Evolutionary conservation across 2,888 invertebrate genomes (phyloP).

Genomic region (Tenthredo amoena): DNA sequence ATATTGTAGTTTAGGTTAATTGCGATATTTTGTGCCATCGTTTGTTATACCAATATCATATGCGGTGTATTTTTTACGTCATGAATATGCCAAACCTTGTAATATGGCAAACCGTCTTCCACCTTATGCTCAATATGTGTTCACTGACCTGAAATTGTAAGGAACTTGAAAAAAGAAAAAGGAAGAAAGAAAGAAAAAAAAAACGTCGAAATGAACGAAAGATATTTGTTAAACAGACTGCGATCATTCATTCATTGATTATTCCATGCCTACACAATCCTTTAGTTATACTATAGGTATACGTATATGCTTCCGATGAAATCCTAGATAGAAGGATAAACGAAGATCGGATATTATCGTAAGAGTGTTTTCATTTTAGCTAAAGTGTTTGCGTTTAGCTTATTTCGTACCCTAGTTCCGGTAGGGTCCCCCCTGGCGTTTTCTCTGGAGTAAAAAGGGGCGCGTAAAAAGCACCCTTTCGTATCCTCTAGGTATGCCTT

Average conservation of each 20-base stretch:
- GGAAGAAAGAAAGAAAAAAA: background rate
- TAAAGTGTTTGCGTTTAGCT: constrained; percentile 45
- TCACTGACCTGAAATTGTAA: background rate
- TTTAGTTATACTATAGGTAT: background rate
- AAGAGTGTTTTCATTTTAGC: constrained; percentile 40
- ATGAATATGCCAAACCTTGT: background rate
- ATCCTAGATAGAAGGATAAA: background rate
- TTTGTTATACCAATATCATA: background rate
- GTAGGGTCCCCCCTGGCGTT: background rate
- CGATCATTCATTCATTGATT: background rate
- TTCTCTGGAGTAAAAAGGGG: background rate
- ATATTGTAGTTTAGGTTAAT: background rate
- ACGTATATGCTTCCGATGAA: background rate
- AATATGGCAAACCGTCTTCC: background rate
- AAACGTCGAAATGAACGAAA: background rate
- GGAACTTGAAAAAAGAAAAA: background rate
- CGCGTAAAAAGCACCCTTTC: constrained; percentile 3
- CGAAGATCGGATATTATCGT: constrained; percentile 1
- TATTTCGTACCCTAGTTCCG: background rate
- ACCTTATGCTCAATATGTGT: background rate
- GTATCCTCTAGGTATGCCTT: constrained; percentile 13
- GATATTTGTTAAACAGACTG: background rate
- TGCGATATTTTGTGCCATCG: constrained; percentile 23
- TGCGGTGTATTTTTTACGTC: background rate
- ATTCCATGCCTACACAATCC: background rate